A percentile compares a stretch with the other conserved stretches of the same genome.
These are phyloP conservation scores for Pristionchus maxplancki DNA, from an alignment of 2,888 invertebrate genomes.

Conservation along the genomic window DNA sequence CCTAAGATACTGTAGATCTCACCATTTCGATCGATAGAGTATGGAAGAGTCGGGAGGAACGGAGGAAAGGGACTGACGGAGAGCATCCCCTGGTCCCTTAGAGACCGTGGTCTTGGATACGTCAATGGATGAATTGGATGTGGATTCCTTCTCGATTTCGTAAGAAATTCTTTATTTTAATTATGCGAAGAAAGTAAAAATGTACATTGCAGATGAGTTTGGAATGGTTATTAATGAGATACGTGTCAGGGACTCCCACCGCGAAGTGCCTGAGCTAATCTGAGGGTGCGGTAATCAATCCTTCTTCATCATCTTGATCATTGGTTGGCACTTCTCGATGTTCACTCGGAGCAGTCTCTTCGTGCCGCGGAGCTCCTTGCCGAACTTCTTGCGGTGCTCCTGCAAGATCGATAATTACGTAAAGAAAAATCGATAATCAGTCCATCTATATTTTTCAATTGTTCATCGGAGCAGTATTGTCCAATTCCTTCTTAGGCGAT, in stretches of 20 bases:
- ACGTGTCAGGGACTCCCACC: too few species aligned
- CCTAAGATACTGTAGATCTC: not conserved
- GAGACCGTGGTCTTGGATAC: not conserved
- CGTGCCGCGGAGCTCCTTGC: not conserved
- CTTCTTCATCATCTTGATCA: not conserved
- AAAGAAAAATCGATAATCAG: too few species aligned
- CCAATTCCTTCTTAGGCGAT: too few species aligned
- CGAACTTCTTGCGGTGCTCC: slow-evolving; percentile 31
- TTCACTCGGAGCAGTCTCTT: not conserved
- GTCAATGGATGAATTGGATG: not conserved
- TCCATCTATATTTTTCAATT: too few species aligned
- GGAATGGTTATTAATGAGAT: not conserved
- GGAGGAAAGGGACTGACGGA: not conserved
- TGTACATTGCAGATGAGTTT: not conserved
- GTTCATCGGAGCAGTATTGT: too few species aligned
- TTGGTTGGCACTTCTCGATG: not conserved
- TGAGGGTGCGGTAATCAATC: too few species aligned
- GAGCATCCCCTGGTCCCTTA: not conserved
- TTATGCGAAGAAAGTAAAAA: too few species aligned
- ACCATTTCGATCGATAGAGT: slow-evolving; percentile 10
- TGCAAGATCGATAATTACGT: not conserved
- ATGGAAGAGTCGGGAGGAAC: not conserved
- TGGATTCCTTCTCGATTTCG: not conserved
- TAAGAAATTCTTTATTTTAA: not conserved
- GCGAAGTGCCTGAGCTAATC: too few species aligned